Evolutionary conservation across 2,797 vertebrate species (phyloP), one percentile per base, ranked within the genome.

Genomic region (Pseudochaenichthys georgianus): DNA sequence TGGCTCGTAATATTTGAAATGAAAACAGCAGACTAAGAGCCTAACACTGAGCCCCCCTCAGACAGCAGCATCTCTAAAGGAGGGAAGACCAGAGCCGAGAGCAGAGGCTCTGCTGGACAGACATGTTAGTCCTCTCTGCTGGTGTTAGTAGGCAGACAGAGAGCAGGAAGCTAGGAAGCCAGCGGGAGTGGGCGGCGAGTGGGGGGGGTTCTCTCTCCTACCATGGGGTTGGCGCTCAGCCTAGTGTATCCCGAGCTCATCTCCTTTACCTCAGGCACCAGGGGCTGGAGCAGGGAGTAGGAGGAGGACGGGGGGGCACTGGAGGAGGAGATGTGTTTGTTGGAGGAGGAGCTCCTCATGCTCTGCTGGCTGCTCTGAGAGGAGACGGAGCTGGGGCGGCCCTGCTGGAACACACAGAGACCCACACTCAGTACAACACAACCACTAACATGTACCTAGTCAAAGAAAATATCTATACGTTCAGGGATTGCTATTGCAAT

Each of bases 241-340:
- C 93, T 93, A 92, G 93, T 93, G 93, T 94, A 94, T 90, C 92
- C 91, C 86, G 86, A 90, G 87, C 83, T 92, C 92, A 94, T 88
- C 91, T 94, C 93, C 93, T 94, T 94, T 92, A 94, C 93, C 92
- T 94, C 93, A 87, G 93, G 91, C 83, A 94, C 89, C 91, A 94
- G 85, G 81, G 92, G 92, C 85, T 94, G 93, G 55, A 94, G 93
- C 80, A 94, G 89, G 72, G 93, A 93, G 88, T 94, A 94, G 78
- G 93, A 94, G 87, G 92, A 90, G 85, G 91, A 88, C 3, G 93
- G 86, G 77, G 87, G 51, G 57, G 87, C 64, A 63, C 85, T 88
- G 72, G 92, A 89, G 61, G 93, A 90, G 53, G 92, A 88, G 54
- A 89, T 84, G 73, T 93, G 90, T 86, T 94, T 93, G 83, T 88